Conservation (phyloP, 2,797 vertebrate genomes). For the Nasua narica region DNA sequence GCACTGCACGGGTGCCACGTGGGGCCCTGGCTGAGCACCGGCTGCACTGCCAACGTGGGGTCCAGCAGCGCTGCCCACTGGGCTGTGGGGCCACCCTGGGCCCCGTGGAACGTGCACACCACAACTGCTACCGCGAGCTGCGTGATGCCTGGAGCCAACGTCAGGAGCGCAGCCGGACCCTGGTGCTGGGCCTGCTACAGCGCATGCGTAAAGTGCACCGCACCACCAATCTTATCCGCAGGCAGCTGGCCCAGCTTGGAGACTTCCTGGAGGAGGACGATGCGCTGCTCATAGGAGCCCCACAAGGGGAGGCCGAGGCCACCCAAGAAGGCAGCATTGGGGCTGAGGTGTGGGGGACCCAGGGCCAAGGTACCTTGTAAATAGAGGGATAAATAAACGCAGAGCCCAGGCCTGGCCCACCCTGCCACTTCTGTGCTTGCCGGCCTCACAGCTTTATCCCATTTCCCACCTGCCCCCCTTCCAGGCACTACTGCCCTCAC, state of each 20-base stretch:
- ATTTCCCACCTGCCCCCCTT: neutral
- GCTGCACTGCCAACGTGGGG: conserved; percentile 84
- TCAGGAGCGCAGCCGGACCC: conserved; percentile 80
- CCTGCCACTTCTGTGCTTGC: neutral
- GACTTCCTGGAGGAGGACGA: conserved; percentile 86
- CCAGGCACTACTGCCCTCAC: neutral
- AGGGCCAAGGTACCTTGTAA: conserved; percentile 27
- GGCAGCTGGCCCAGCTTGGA: conserved; percentile 86
- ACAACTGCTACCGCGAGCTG: conserved; percentile 88
- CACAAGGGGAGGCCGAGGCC: neutral
- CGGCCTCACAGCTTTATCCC: neutral
- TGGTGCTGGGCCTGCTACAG: neutral
- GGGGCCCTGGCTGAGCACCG: conserved; percentile 84
- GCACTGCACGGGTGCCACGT: conserved; percentile 83
- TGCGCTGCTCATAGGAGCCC: neutral
- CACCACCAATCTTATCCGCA: conserved; percentile 79
- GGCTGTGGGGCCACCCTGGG: conserved; percentile 86
- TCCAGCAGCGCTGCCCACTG: conserved; percentile 84
- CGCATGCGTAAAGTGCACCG: conserved; percentile 44
- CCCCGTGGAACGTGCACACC: conserved; percentile 79
- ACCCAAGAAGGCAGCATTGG: neutral
- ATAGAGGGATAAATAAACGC: conserved; percentile 59
- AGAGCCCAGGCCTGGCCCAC: neutral
- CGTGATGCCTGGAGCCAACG: conserved; percentile 82
- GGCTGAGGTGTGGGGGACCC: neutral